Evolutionary conservation across 2,888 invertebrate genomes (phyloP).

Genomic region (Drosophila borealis): DNA sequence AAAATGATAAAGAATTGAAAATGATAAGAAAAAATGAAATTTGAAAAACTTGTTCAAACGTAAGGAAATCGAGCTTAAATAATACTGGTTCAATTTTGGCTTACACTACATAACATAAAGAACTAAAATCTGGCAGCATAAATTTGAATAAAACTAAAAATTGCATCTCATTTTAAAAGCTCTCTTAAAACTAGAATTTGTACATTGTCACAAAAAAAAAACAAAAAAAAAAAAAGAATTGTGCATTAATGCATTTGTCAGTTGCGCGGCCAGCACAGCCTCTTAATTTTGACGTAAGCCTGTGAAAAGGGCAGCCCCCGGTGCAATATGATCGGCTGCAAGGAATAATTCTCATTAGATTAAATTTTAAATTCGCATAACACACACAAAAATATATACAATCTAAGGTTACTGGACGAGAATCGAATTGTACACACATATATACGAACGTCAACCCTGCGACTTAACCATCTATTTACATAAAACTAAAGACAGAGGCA

Average conservation of each 20-base stretch:
- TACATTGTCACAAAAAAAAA: conserved; percentile 35
- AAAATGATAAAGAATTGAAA: conserved; percentile 5
- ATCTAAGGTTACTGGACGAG: conserved; percentile 24
- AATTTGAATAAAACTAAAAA: conserved; percentile 15
- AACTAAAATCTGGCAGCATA: conserved; percentile 15
- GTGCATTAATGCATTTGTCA: conserved; percentile 23
- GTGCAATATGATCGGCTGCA: conserved; percentile 26
- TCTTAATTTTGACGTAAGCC: conserved; percentile 60
- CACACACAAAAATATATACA: conserved; percentile 2
- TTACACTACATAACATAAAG: conserved; percentile 9
- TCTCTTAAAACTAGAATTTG: conserved; percentile 30
- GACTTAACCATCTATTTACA: conserved; percentile 6
- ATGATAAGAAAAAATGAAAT: conserved; percentile 11
- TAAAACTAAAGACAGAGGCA: conserved; percentile 30
- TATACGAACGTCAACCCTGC: conserved; percentile 5
- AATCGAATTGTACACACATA: conserved; percentile 4
- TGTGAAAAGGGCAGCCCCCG: conserved; percentile 37
- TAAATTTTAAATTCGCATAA: conserved; percentile 7
- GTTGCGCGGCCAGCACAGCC: conserved; percentile 27
- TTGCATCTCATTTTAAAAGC: conserved; percentile 7
- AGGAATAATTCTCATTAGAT: conserved; percentile 38
- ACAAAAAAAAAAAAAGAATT: conserved; percentile 1
- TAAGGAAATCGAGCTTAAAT: conserved; percentile 67
- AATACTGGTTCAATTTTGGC: conserved; percentile 61
- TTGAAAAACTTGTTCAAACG: conserved; percentile 17